Evolutionary conservation across 2,888 invertebrate genomes (phyloP).

Genomic region (Toxonevra muliebris): DNA sequence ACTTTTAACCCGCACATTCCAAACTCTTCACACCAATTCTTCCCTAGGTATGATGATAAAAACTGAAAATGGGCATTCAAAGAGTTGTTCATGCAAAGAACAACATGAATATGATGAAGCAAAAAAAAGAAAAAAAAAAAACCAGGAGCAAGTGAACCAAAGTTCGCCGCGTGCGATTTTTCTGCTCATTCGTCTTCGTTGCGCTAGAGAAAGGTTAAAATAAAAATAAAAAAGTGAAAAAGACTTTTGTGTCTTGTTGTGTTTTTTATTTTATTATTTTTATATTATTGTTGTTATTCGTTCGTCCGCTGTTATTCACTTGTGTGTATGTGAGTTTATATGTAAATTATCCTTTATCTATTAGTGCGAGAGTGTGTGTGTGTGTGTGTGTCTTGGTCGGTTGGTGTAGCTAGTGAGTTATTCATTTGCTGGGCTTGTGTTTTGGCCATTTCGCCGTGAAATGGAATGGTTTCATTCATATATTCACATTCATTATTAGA

Average conservation of each 20-base stretch:
- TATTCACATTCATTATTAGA: conserved; percentile 58
- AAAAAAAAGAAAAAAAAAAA: conserved; percentile 37
- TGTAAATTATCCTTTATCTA: conserved; percentile 27
- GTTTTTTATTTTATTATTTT: conserved; percentile 15
- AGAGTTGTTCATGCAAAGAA: conserved; percentile 43
- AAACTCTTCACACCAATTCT: background rate
- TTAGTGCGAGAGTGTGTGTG: conserved; percentile 20
- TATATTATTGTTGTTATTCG: conserved; percentile 20
- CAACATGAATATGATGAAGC: conserved; percentile 7
- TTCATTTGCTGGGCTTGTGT: conserved; percentile 4
- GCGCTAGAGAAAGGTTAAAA: background rate
- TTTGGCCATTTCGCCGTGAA: conserved; percentile 17
- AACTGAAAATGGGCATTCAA: conserved; percentile 53
- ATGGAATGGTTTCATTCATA: conserved; percentile 50
- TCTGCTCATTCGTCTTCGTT: conserved; percentile 56
- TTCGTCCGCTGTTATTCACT: conserved; percentile 2
- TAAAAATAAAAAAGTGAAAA: conserved; percentile 26
- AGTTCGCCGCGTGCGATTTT: conserved; percentile 53
- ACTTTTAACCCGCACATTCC: conserved; percentile 33
- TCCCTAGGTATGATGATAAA: background rate
- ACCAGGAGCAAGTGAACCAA: no score
- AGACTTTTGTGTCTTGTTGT: conserved; percentile 28
- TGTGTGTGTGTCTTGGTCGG: conserved; percentile 35
- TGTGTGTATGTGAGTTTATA: conserved; percentile 37
- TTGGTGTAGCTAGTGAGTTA: conserved; percentile 24